Conservation (phyloP, 2,113 vertebrate genomes). For the Cariama cristata region DNA sequence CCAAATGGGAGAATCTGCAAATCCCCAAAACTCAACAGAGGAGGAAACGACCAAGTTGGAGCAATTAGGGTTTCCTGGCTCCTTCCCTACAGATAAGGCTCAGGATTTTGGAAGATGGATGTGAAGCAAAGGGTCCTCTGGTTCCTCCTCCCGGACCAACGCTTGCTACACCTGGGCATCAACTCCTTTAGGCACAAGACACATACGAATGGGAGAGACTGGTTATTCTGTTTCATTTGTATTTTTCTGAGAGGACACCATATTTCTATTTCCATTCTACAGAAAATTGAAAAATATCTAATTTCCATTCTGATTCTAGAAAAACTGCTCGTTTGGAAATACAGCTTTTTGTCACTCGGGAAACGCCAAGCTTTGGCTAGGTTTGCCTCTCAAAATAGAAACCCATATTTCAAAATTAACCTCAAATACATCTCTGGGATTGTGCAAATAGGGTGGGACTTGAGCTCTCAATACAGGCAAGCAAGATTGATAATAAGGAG, state of each 20-base stretch:
- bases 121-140: background rate
- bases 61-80: background rate
- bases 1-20: background rate
- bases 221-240: background rate
- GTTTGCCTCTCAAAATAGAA: background rate
- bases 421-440: background rate
- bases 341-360: background rate
- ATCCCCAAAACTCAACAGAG: fast-evolving
- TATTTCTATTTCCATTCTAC: background rate
- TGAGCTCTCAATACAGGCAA: background rate
- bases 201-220: background rate
- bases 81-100: background rate
- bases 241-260: background rate
- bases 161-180: background rate
- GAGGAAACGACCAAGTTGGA: background rate
- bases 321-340: background rate
- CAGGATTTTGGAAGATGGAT: background rate
- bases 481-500: background rate
- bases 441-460: background rate
- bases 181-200: background rate
- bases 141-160: background rate
- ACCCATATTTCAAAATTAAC: background rate
- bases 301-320: background rate
- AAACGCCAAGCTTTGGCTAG: background rate
- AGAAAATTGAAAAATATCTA: background rate